Conservation (phyloP, 2,113 vertebrate species). For the Pollachius pollachius region DNA sequence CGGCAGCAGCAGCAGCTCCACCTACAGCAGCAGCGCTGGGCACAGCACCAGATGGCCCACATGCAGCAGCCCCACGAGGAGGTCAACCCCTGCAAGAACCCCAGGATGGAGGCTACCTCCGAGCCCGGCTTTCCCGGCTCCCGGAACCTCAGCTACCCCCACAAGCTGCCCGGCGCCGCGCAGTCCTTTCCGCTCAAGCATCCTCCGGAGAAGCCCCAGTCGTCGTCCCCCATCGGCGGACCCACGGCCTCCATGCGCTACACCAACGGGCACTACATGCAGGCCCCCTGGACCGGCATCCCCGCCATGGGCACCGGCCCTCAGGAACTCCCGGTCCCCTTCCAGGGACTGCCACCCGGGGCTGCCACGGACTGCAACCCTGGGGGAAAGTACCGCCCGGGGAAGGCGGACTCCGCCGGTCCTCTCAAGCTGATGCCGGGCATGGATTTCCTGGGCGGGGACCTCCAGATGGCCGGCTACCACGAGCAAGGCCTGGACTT, state of each 20-base stretch:
- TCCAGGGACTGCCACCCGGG: slow-evolving; percentile 80
- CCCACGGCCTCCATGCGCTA: slow-evolving; percentile 81
- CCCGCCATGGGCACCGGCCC: slow-evolving; percentile 87
- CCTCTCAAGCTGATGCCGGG: slow-evolving; percentile 87
- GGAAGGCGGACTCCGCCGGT: slow-evolving; percentile 69
- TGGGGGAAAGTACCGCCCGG: slow-evolving; percentile 86
- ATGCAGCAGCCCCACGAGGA: slow-evolving; percentile 89
- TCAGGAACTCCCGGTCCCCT: slow-evolving; percentile 85
- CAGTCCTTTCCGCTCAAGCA: slow-evolving; percentile 88
- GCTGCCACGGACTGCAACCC: slow-evolving; percentile 81
- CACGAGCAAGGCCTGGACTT: slow-evolving; percentile 86
- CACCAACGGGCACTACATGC: slow-evolving; percentile 90
- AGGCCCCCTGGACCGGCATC: slow-evolving; percentile 83
- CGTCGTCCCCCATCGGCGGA: slow-evolving; percentile 85
- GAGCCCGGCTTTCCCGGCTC: slow-evolving; percentile 75
- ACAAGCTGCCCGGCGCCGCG: slow-evolving; percentile 83
- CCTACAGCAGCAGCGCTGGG: slow-evolving; percentile 86
- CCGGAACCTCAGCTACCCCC: slow-evolving; percentile 78
- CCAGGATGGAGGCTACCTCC: slow-evolving; percentile 61
- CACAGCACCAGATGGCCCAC: slow-evolving; percentile 91
- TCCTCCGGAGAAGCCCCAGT: slow-evolving; percentile 83
- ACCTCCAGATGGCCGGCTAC: slow-evolving; percentile 90
- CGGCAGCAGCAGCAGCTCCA: slow-evolving; percentile 79
- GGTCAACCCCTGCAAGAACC: slow-evolving; percentile 81
- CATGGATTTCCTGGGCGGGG: slow-evolving; percentile 88